These are phyloP conservation scores for Pogoniulus pusillus DNA, from an alignment of 2,797 vertebrate species.

Conservation along the genomic window DNA sequence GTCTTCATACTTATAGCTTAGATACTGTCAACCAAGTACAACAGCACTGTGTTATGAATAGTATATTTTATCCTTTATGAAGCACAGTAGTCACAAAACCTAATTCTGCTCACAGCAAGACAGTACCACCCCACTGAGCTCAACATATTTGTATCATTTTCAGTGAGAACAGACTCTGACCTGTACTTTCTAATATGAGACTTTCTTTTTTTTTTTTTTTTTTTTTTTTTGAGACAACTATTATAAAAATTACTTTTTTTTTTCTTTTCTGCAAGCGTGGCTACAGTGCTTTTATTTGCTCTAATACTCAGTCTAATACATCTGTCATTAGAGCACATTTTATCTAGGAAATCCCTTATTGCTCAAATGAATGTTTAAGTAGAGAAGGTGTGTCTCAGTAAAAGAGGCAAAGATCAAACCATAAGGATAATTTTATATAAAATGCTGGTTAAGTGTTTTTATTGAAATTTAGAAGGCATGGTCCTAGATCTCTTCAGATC, in stretches of 20 bases:
- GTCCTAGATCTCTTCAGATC: neutral
- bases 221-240: neutral
- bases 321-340: neutral
- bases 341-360: neutral
- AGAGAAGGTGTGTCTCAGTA: neutral
- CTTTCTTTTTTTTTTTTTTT: neutral
- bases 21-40: neutral
- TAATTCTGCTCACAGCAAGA: neutral
- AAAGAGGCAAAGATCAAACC: neutral
- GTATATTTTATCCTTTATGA: neutral
- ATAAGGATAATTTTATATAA: neutral
- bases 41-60: neutral
- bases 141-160: neutral
- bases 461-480: neutral
- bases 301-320: neutral
- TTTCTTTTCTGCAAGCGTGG: neutral
- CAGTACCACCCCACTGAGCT: neutral
- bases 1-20: neutral
- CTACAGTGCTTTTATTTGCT: neutral
- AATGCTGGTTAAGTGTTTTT: neutral
- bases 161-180: neutral
- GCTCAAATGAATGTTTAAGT: neutral
- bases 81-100: neutral
- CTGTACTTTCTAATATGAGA: neutral
- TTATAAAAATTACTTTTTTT: neutral